Evolutionary conservation across 2,888 invertebrate species (phyloP).

Genomic region (Chrysomela aeneicollis): DNA sequence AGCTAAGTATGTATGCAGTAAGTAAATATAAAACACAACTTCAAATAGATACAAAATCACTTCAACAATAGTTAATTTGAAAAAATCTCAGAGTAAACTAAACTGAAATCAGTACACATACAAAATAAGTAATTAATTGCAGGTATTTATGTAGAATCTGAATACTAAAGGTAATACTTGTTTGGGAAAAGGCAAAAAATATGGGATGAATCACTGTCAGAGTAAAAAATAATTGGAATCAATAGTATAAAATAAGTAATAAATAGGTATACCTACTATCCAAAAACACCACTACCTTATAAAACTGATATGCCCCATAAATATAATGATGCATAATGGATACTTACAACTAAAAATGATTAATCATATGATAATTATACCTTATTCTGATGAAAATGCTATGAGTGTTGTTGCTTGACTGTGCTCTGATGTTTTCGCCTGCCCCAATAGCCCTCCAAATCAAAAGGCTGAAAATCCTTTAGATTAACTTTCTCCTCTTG

Average conservation of each 20-base stretch:
- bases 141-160: too few relatives aligned
- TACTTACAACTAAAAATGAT: conserved; percentile 11
- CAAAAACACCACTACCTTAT: neutral
- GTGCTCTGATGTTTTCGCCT: conserved; percentile 73
- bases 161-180: too few relatives aligned
- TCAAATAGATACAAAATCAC: too few relatives aligned
- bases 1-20: too few relatives aligned
- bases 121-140: too few relatives aligned
- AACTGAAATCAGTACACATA: too few relatives aligned
- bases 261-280: conserved; percentile 13
- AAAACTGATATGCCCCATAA: neutral
- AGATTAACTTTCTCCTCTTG: conserved; percentile 68
- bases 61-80: too few relatives aligned
- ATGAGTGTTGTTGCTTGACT: conserved; percentile 64
- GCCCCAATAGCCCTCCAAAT: conserved; percentile 80
- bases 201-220: too few relatives aligned
- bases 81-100: too few relatives aligned
- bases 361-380: conserved; percentile 28
- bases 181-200: too few relatives aligned
- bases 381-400: conserved; percentile 45
- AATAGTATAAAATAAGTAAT: conserved; percentile 15
- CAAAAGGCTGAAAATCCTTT: conserved; percentile 80
- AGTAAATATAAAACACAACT: too few relatives aligned
- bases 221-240: neutral
- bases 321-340: neutral